These are phyloP conservation scores for Scolopax bukidnonensis DNA, from an alignment of 2,797 vertebrate species.

Conservation along the genomic window DNA sequence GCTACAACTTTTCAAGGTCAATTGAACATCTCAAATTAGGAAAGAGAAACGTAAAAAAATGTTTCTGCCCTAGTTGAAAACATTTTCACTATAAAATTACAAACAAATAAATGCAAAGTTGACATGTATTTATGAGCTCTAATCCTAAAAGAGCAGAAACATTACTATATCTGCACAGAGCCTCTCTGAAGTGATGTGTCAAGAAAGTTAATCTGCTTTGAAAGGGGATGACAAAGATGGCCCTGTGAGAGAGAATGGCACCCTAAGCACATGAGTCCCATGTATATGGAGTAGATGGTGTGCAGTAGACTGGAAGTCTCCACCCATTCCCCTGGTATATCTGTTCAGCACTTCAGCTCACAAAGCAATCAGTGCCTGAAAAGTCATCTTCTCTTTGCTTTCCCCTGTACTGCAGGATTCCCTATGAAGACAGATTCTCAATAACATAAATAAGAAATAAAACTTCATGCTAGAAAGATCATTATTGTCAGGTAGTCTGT, in stretches of 20 bases:
- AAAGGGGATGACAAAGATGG: background rate
- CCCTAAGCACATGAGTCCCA: background rate
- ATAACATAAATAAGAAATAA: background rate
- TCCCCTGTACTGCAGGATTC: background rate
- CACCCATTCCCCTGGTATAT: background rate
- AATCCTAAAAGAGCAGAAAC: background rate
- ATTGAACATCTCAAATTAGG: slow-evolving; percentile 19
- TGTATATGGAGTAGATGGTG: background rate
- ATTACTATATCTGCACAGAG: background rate
- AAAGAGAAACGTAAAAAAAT: background rate
- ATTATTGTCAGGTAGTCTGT: background rate
- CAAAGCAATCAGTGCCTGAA: background rate
- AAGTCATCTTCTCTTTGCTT: background rate
- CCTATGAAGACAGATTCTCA: background rate
- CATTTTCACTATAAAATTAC: background rate
- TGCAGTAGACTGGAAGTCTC: background rate
- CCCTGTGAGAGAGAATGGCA: background rate
- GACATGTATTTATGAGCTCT: background rate
- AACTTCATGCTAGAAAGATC: background rate
- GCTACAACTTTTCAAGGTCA: slow-evolving; percentile 76
- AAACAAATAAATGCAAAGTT: background rate
- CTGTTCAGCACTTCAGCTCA: background rate
- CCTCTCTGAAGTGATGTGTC: fast-evolving
- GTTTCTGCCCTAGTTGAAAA: background rate
- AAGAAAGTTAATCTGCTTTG: background rate